These are phyloP conservation scores for Botia almorhae DNA, from an alignment of 2,797 vertebrate genomes.

Conservation along the genomic window DNA sequence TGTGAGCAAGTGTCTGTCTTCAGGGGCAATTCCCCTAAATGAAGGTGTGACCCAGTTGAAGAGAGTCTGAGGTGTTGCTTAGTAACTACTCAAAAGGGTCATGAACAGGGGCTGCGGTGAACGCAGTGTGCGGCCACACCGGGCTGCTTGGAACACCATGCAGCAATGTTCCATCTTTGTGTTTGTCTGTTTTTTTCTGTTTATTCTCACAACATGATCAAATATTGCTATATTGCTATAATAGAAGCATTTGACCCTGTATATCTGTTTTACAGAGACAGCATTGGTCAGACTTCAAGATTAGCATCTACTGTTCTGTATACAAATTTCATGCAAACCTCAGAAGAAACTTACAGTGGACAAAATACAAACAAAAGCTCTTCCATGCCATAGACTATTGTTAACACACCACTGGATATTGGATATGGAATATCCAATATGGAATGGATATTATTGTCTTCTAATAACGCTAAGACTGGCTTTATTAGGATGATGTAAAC, in stretches of 20 bases:
- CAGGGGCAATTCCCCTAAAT: slow-evolving; percentile 41
- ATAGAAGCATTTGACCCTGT: background rate
- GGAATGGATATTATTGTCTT: slow-evolving; percentile 33
- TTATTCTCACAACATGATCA: background rate
- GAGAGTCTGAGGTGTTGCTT: slow-evolving; percentile 50
- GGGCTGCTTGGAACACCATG: background rate
- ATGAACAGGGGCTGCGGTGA: slow-evolving; percentile 35
- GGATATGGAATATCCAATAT: background rate
- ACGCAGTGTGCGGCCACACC: background rate
- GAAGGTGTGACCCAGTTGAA: slow-evolving; percentile 51
- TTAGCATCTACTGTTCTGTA: background rate
- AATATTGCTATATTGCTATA: background rate
- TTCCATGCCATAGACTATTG: background rate
- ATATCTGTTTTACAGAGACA: background rate
- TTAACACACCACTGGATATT: background rate
- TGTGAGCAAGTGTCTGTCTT: slow-evolving; percentile 32
- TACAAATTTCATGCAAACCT: background rate
- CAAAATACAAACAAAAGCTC: too few species aligned
- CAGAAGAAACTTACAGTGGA: too few species aligned
- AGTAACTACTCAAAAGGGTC: slow-evolving; percentile 49
- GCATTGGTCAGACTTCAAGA: background rate
- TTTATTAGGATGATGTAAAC: slow-evolving; percentile 5
- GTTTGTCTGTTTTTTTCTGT: background rate
- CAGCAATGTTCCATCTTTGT: background rate
- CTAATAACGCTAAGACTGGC: slow-evolving; percentile 24